Evolutionary conservation across 2,113 vertebrate species (phyloP), one percentile per base, ranked within the genome.

Genomic region (Calypte anna): DNA sequence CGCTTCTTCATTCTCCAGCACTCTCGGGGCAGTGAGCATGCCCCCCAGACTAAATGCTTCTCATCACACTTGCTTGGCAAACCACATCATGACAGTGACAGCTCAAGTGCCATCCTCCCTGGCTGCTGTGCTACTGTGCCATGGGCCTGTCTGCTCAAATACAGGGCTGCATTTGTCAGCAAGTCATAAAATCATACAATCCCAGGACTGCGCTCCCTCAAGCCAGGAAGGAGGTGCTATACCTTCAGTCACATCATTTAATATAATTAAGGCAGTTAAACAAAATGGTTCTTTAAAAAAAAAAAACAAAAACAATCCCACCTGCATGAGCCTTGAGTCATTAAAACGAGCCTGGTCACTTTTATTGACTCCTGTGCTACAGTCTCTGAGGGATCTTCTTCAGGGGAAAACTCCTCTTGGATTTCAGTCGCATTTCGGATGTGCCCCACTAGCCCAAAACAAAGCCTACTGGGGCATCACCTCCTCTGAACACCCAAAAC

Each of bases 171-270:
- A 50, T 12, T 61, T 12, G 24, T 4, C 38, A 43, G 16, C 28
- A 46, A 44, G 33, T 20, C 40, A 40, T 40, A 40, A 40, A 40
- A 40, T 40, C 40, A 40, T 13, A 40, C 40, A 40, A 40, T 40
- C 28, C 14, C 55, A 54, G 21, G 6, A 57, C 28, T 12, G 46
- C 0, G 0, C 3, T 75, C 25, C 66, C 66, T 66, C 2, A 0
- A 57, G 64, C 0, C 0, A 69, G 20, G 28, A 50, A 61, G 36
- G 68, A 53, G 58, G 48, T 44, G 51, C 38, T 5, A 6, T 4
- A 73, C 7, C 50, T 53, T 25, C 44, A 85, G 8, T 62, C 25
- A 59, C 31, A 69, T 13, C 20, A 22, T 4, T 66, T 55, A 46
- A 48, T 55, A 2, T 4, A 59, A 85, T 20, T 46, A 70, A 53